Evolutionary conservation across 2,797 vertebrate genomes (phyloP).

Genomic region (Lithobates pipiens): DNA sequence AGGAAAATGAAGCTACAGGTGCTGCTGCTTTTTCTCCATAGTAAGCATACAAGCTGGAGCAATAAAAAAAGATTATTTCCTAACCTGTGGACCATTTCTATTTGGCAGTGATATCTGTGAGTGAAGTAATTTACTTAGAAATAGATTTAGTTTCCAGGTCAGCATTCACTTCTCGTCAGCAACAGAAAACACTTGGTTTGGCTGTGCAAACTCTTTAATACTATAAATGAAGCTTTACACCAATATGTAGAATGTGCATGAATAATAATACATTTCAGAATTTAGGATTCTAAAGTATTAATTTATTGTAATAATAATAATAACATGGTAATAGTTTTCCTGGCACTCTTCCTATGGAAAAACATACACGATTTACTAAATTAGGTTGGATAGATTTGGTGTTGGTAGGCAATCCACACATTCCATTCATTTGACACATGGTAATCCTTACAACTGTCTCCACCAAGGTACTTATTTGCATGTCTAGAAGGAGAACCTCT

Average conservation of each 20-base stretch:
- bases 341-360: constrained; percentile 12
- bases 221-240: background rate
- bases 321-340: constrained; percentile 2
- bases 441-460: constrained; percentile 4
- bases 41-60: background rate
- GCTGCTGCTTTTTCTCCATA: no score
- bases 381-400: constrained; percentile 18
- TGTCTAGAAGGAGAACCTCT: constrained; percentile 4
- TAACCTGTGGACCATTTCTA: background rate
- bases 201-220: constrained; percentile 2
- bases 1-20: no score
- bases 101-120: background rate
- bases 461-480: constrained; percentile 21
- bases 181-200: constrained; percentile 21
- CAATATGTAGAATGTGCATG: background rate
- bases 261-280: constrained; percentile 19
- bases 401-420: constrained; percentile 19
- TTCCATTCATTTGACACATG: constrained; percentile 47
- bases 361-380: constrained; percentile 1
- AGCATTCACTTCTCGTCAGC: constrained; percentile 9
- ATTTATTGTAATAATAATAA: constrained; percentile 13
- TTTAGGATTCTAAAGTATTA: constrained; percentile 22
- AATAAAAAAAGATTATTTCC: background rate
- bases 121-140: background rate
- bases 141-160: constrained; percentile 18